Conservation (phyloP, 37 sponge, comb jelly and placozoan species). For the Tethya wilhelma region DNA sequence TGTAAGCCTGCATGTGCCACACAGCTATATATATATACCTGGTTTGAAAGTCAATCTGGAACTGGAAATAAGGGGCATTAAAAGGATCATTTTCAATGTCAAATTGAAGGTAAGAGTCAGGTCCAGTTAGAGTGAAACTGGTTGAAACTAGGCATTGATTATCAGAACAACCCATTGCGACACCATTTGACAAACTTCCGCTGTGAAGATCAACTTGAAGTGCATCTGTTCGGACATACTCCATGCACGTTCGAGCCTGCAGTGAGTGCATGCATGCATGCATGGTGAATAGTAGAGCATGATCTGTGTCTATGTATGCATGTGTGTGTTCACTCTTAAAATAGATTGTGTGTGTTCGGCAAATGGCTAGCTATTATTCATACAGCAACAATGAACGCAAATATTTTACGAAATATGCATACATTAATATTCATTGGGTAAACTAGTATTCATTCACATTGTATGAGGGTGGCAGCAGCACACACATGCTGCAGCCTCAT, state of each 20-base stretch:
- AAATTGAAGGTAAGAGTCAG: slow-evolving; percentile 46
- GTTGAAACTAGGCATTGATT: slow-evolving; percentile 42
- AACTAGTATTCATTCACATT: background rate
- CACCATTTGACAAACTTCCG: slow-evolving; percentile 3
- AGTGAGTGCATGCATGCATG: background rate
- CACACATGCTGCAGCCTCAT: no score
- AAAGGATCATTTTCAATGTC: background rate
- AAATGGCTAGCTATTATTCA: background rate
- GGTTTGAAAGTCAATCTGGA: slow-evolving; percentile 36
- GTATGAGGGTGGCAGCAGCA: no score
- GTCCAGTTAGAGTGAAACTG: slow-evolving; percentile 52
- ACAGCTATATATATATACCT: slow-evolving; percentile 19
- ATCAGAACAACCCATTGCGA: slow-evolving; percentile 46
- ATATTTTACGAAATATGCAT: background rate
- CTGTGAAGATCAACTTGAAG: slow-evolving; percentile 13
- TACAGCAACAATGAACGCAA: background rate
- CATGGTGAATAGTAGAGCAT: no score
- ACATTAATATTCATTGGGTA: background rate
- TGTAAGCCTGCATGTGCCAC: no score
- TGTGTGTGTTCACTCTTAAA: background rate
- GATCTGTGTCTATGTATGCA: background rate
- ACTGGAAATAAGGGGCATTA: background rate
- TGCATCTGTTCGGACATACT: slow-evolving; percentile 13
- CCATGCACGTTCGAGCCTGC: slow-evolving; percentile 44
- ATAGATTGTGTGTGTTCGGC: background rate